Conservation (phyloP, 2,113 vertebrate genomes). For the Myxocyprinus asiaticus region DNA sequence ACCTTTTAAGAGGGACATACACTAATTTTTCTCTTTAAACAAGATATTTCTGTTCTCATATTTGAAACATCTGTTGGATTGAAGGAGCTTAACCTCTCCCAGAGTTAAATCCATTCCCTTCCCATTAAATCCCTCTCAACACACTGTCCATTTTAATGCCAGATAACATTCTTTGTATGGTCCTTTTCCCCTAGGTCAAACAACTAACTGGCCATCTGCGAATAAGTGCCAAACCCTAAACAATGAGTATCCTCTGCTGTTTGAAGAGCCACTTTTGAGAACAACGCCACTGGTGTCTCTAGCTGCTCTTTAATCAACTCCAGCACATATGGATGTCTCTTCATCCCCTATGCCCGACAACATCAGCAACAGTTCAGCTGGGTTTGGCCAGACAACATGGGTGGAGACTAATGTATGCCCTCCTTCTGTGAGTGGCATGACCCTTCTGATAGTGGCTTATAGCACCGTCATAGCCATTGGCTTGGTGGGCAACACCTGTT, state of each 20-base stretch:
- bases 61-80: neutral
- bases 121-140: neutral
- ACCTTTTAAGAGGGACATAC: neutral
- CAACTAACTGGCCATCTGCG: neutral
- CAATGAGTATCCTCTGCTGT: neutral
- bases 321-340: conserved; percentile 18
- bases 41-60: neutral
- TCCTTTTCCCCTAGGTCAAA: neutral
- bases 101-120: neutral
- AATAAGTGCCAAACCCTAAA: neutral
- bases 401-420: conserved; percentile 73
- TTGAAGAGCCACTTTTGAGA: neutral
- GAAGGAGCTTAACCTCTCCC: neutral
- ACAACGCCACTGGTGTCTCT: too few species aligned
- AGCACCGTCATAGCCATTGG: conserved; percentile 84
- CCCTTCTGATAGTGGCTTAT: conserved; percentile 86
- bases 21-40: neutral
- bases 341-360: neutral
- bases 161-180: neutral
- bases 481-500: conserved; percentile 87
- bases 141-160: neutral
- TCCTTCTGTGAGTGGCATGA: conserved; percentile 75
- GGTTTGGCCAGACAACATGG: conserved; percentile 45
- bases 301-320: too few species aligned
- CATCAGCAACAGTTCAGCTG: conserved; percentile 17